Conservation (phyloP, 2,888 invertebrate species). For the Sisyra nigra region DNA sequence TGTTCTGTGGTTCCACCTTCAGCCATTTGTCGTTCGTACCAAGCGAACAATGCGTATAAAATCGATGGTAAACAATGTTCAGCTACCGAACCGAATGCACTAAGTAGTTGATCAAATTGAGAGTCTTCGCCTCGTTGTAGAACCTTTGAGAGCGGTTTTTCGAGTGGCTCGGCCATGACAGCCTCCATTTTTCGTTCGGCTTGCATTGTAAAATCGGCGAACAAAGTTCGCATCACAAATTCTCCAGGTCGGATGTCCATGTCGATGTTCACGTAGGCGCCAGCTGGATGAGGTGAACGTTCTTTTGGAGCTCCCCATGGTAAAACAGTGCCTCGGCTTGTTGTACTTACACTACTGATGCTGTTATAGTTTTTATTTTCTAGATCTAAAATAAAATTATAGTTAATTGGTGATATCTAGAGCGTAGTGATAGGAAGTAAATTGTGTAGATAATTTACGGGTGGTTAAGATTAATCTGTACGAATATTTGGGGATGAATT, state of each 20-base stretch:
- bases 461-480: too few species aligned
- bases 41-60: constrained; percentile 78
- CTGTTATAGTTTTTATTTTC: constrained; percentile 4
- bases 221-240: constrained; percentile 88
- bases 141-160: constrained; percentile 87
- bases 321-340: constrained; percentile 40
- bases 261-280: constrained; percentile 29
- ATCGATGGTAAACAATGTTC: constrained; percentile 96
- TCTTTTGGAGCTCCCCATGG: constrained; percentile 79
- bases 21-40: constrained; percentile 81
- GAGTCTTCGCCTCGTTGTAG: constrained; percentile 91
- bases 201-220: constrained; percentile 86
- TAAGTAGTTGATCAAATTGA: constrained; percentile 85
- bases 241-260: constrained; percentile 75
- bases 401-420: too few species aligned
- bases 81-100: constrained; percentile 84
- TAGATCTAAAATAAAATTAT: not conserved
- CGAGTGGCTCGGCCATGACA: constrained; percentile 83
- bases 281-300: constrained; percentile 31
- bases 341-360: constrained; percentile 2
- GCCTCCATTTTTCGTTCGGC: constrained; percentile 93
- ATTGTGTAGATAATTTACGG: too few species aligned
- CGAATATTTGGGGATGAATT: too few species aligned
- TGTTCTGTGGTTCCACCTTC: constrained; percentile 42
- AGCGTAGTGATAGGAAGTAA: too few species aligned